Evolutionary conservation across 2,888 invertebrate genomes (phyloP).

Genomic region (Hyposoter dolosus): DNA sequence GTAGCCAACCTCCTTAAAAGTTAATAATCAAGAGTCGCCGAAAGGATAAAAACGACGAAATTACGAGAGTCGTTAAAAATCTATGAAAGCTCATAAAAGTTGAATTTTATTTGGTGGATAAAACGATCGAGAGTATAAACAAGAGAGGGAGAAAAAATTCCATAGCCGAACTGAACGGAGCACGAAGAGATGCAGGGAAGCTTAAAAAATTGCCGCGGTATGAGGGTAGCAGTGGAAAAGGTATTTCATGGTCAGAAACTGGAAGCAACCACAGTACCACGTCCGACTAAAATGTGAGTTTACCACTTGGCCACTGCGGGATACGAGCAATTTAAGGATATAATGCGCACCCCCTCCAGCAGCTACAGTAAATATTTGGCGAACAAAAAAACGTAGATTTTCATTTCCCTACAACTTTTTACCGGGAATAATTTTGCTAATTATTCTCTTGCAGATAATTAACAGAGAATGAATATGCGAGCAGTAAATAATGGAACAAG

Average conservation of each 20-base stretch:
- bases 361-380: not conserved
- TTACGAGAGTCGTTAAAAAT: not conserved
- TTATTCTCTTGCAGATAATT: constrained; percentile 5
- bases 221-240: constrained; percentile 36
- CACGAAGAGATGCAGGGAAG: not conserved
- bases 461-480: not conserved
- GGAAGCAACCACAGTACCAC: constrained; percentile 17
- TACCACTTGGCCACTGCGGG: constrained; percentile 44
- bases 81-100: not conserved
- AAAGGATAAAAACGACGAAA: not conserved
- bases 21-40: not conserved
- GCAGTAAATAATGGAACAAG: not conserved
- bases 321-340: constrained; percentile 9
- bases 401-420: not conserved
- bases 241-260: constrained; percentile 50
- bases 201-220: not conserved
- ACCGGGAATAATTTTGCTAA: not conserved
- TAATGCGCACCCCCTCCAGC: not conserved
- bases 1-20: too few species aligned
- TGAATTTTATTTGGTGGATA: not conserved
- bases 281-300: constrained; percentile 45
- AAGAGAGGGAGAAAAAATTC: not conserved
- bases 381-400: not conserved
- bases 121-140: not conserved
- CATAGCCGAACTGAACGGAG: not conserved